Evolutionary conservation across 1,140 invertebrate genomes (phyloP).

Genomic region (Anastrepha obliqua): DNA sequence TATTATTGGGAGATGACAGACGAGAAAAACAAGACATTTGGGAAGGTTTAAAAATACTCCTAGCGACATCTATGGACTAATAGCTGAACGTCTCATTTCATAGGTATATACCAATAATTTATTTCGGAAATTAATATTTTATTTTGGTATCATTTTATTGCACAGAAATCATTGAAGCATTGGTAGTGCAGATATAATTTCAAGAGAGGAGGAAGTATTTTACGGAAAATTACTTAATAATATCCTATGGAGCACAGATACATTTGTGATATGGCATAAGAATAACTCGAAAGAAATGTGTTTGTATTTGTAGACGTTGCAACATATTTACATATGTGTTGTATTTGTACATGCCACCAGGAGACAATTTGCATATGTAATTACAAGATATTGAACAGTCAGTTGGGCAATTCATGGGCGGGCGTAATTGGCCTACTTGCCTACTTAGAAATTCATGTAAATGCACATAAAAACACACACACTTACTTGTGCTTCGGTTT

Average conservation of each 20-base stretch:
- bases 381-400: constrained; percentile 6
- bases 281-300: background rate
- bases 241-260: background rate
- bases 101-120: no score
- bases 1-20: no score
- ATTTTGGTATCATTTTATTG: background rate
- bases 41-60: no score
- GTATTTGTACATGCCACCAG: background rate
- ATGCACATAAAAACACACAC: no score
- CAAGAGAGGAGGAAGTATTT: constrained; percentile 1
- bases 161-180: background rate
- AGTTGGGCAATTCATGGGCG: background rate
- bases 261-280: background rate
- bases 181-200: background rate
- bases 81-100: no score
- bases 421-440: background rate
- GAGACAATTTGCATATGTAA: constrained; percentile 11
- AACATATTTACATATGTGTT: background rate
- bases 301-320: background rate
- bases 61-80: no score
- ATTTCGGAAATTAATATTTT: no score
- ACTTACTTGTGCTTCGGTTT: background rate
- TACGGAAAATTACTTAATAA: background rate
- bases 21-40: no score
- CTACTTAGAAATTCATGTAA: background rate